A percentile compares a stretch with the other conserved stretches of the same genome.
Conservation (phyloP, 1,140 invertebrate species). For the Orchestia grillus region DNA sequence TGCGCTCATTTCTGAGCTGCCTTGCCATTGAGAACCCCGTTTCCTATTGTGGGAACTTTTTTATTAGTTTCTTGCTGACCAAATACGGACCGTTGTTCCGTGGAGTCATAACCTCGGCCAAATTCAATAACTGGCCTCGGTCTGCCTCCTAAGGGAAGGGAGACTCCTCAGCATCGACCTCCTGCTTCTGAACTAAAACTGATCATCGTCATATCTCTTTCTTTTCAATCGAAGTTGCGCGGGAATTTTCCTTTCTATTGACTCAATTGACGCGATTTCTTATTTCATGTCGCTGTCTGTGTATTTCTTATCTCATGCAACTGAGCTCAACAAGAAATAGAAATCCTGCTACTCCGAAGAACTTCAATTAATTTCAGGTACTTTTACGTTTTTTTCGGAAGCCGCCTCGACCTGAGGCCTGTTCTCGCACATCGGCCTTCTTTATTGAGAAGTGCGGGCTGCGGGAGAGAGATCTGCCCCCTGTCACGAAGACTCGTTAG, state of each 20-base stretch:
- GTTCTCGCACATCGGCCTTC: too few relatives aligned
- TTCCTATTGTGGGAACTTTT: constrained; percentile 49
- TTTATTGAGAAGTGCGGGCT: too few relatives aligned
- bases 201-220: neutral
- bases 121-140: constrained; percentile 6
- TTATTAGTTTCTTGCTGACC: constrained; percentile 54
- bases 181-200: neutral
- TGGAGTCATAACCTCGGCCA: constrained; percentile 27
- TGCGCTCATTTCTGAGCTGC: neutral
- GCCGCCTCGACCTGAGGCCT: too few relatives aligned
- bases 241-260: neutral
- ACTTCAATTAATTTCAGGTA: too few relatives aligned
- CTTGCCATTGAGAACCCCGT: neutral
- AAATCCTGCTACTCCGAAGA: too few relatives aligned
- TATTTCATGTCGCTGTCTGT: too few relatives aligned
- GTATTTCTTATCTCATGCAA: too few relatives aligned
- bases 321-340: too few relatives aligned
- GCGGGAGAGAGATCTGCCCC: too few relatives aligned
- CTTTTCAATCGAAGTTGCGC: neutral
- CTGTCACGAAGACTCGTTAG: too few relatives aligned
- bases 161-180: neutral
- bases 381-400: too few relatives aligned
- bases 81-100: constrained; percentile 23
- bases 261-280: neutral
- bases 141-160: neutral